These are phyloP conservation scores for Melinaea menophilus DNA, from an alignment of 2,888 invertebrate species.

Conservation along the genomic window DNA sequence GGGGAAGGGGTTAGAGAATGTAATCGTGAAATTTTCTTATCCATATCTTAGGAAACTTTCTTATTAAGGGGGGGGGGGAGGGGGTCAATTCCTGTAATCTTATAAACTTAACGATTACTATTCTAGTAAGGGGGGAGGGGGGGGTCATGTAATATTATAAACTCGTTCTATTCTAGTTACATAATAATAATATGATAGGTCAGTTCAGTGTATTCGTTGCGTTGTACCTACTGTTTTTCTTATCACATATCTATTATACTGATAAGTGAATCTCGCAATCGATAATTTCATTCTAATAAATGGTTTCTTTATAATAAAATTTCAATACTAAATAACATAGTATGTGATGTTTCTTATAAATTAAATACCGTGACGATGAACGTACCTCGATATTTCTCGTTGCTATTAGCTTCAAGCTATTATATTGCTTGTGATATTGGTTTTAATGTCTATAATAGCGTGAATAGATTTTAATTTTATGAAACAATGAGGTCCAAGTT, in stretches of 20 bases:
- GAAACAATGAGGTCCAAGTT: constrained; percentile 21
- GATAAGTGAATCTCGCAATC: not conserved
- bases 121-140: too few relatives aligned
- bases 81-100: too few relatives aligned
- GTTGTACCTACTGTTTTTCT: not conserved
- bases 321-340: not conserved
- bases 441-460: not conserved
- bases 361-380: too few relatives aligned
- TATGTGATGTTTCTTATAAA: too few relatives aligned
- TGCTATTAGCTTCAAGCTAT: not conserved
- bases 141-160: too few relatives aligned
- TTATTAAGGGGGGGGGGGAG: too few relatives aligned
- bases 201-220: not conserved
- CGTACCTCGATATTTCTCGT: not conserved
- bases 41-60: too few relatives aligned
- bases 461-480: not conserved
- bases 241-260: constrained; percentile 1
- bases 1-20: too few relatives aligned
- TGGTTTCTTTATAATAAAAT: not conserved
- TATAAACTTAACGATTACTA: too few relatives aligned
- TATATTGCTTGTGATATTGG: not conserved
- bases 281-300: not conserved
- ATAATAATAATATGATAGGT: not conserved
- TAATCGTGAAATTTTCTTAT: too few relatives aligned
- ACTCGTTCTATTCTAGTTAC: too few relatives aligned